Evolutionary conservation across 2,888 invertebrate species (phyloP).

Genomic region (Sinotaia quadrata): DNA sequence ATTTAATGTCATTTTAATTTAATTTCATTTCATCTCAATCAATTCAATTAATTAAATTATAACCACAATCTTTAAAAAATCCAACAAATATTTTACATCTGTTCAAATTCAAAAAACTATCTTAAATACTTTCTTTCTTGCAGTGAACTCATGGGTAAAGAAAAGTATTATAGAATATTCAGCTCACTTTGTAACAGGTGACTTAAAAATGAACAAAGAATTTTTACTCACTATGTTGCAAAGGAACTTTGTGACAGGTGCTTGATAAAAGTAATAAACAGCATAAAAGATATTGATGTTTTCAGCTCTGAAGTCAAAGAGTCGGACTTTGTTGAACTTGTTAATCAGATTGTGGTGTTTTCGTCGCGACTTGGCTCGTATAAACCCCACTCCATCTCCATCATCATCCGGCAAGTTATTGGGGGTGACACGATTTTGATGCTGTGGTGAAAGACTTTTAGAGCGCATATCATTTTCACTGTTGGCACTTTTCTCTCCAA

Average conservation of each 20-base stretch:
- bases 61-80: too few relatives aligned
- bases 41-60: too few relatives aligned
- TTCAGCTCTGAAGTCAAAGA: constrained; percentile 41
- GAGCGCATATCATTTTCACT: constrained; percentile 33
- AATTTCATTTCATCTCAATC: too few relatives aligned
- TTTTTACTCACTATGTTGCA: constrained; percentile 59
- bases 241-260: constrained; percentile 70
- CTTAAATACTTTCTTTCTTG: too few relatives aligned
- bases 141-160: too few relatives aligned
- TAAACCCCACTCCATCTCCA: constrained; percentile 16
- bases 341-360: constrained; percentile 27
- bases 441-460: constrained; percentile 8
- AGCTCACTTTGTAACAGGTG: too few relatives aligned
- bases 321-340: constrained; percentile 51
- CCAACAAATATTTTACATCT: too few relatives aligned
- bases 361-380: background rate
- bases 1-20: too few relatives aligned
- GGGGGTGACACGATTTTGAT: constrained; percentile 9
- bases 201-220: too few relatives aligned
- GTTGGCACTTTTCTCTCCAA: constrained; percentile 40
- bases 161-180: too few relatives aligned
- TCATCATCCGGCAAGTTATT: constrained; percentile 3
- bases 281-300: constrained; percentile 56
- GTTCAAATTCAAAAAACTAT: too few relatives aligned
- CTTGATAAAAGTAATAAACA: constrained; percentile 67